phyloP scores from a whole-genome alignment of 2,113 vertebrate species.

The Phoenicopterus ruber region DNA sequence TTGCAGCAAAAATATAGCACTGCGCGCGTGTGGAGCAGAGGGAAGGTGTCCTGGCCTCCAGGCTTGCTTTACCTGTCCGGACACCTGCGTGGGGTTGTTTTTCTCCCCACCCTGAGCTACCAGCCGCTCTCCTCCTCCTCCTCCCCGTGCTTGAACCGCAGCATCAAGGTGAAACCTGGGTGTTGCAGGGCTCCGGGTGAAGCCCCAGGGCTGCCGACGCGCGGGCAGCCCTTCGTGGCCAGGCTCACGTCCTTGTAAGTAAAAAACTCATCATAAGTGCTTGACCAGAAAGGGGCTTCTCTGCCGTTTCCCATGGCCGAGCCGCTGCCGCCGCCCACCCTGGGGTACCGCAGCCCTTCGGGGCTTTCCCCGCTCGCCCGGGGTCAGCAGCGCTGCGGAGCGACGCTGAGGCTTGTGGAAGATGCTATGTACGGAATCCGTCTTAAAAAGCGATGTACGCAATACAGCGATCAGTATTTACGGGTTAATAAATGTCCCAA shows the following conservation, averaged over 20 bases:
- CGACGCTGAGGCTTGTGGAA: background rate
- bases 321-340: background rate
- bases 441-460: background rate
- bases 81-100: background rate
- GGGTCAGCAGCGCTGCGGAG: background rate
- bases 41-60: background rate
- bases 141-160: background rate
- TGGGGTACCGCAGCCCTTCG: rapidly evolving
- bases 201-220: background rate
- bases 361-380: background rate
- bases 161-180: background rate
- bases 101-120: background rate
- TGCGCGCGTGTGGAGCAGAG: background rate
- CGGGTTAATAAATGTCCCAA: background rate
- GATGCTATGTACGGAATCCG: background rate
- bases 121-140: background rate
- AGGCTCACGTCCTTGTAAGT: background rate
- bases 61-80: background rate
- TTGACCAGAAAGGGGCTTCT: background rate
- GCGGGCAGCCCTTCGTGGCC: background rate
- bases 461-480: background rate
- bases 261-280: too few relatives aligned
- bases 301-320: rapidly evolving
- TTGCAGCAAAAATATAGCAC: rapidly evolving
- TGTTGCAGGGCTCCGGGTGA: background rate